Conservation (phyloP, 2,113 vertebrate genomes). For the Perca flavescens region DNA sequence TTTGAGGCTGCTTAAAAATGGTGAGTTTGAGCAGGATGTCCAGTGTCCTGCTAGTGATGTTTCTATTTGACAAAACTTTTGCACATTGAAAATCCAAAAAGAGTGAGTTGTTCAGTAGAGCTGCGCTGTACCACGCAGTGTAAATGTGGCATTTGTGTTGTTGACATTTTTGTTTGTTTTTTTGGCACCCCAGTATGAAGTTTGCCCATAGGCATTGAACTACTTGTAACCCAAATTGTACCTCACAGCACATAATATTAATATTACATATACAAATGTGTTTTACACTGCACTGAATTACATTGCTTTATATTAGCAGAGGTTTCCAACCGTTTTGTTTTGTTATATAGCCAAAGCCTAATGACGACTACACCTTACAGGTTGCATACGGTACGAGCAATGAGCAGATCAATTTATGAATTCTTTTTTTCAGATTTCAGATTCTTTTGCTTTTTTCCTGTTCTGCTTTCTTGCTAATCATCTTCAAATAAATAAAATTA, state of each 20-base stretch:
- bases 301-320: neutral
- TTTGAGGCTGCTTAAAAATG: too few relatives aligned
- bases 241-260: neutral
- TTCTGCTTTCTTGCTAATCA: neutral
- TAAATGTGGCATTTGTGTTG: constrained; percentile 5
- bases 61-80: too few relatives aligned
- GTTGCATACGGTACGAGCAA: neutral
- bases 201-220: neutral
- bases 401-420: neutral
- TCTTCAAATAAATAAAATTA: neutral
- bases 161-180: constrained; percentile 28
- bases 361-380: neutral
- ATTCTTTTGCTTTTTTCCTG: neutral
- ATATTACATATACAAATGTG: neutral
- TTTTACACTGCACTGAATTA: neutral
- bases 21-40: too few relatives aligned
- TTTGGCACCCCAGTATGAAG: constrained; percentile 59
- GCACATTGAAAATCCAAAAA: too few relatives aligned
- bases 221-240: neutral
- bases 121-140: too few relatives aligned
- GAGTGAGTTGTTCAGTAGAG: too few relatives aligned
- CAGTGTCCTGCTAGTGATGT: too few relatives aligned
- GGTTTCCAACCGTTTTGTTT: neutral
- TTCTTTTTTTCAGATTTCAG: too few relatives aligned
- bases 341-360: neutral